Base-by-base conservation (phyloP, 2,113 vertebrate species). In the Nannobrachium achirus region DNA sequence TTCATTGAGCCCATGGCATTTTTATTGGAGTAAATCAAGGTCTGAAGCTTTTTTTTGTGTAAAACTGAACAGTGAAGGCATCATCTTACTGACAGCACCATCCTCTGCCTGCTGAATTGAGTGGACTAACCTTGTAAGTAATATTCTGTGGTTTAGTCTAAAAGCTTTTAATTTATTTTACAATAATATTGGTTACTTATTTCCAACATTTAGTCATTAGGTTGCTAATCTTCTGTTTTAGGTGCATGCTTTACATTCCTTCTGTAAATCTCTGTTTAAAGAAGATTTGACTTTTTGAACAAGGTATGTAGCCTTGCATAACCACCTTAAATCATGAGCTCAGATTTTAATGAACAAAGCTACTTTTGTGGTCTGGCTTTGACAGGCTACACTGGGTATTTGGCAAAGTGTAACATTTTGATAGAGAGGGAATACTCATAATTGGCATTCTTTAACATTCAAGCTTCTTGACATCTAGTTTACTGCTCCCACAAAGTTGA, bases 231-330 rank as follows among this genome's bases (percentile, higher is more conserved):
- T 66, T 33, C 25, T n/a, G n/a, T n/a, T n/a, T n/a, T 13, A 20
- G 48, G 25, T 73, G 46, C 65, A 39, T 75, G 55, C 56, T 57
- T 65, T 46, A 51, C 62, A 75, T 78, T 75, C 59, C 56, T 71
- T 25, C 50, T 67, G 58, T 55, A 44, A 81, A 63, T 79, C 59
- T 56, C 73, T 69, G 15, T 66, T 70, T 57, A 63, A 79, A 84
- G 67, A 62, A 79, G 70, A 77, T 83, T 75, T 78, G 83, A 76
- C 56, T 68, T 76, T 72, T 75, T 8, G 1, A 68, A 46, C 55
- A 39, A 72, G 69, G 44, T 41, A 55, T 20, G 25, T 33, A 33
- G 25, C 25, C 25, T 33, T 33, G 25, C 25, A 33, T 33, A 33
- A 33, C 25, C 6, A 33, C 25, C 25, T 33, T 33, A 33, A 33